Conservation (phyloP, 2,113 vertebrate genomes). For the Proterorhinus semilunaris region DNA sequence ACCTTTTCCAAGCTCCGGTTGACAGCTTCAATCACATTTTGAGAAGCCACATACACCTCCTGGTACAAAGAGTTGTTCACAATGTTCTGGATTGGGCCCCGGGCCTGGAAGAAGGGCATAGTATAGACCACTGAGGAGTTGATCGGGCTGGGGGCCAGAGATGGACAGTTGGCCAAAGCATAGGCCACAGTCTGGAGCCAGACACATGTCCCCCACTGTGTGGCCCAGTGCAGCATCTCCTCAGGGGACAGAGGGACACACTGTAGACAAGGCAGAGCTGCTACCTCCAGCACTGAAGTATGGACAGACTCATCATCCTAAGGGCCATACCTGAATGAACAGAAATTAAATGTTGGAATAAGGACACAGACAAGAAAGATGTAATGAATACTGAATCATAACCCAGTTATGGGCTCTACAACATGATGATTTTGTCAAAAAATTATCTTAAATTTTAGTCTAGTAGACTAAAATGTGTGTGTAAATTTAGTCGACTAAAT, state of each 20-base stretch:
- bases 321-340: conserved; percentile 38
- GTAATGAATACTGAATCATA: too few relatives aligned
- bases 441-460: too few relatives aligned
- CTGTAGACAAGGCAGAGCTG: conserved; percentile 29
- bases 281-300: conserved; percentile 65
- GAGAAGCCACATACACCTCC: conserved; percentile 84
- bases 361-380: neutral
- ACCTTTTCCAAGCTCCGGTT: conserved; percentile 73
- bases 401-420: too few relatives aligned
- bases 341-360: conserved; percentile 2
- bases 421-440: too few relatives aligned
- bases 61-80: conserved; percentile 73
- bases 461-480: too few relatives aligned
- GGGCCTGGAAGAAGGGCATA: conserved; percentile 78
- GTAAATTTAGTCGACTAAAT: too few relatives aligned
- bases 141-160: conserved; percentile 65
- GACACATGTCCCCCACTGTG: conserved; percentile 65
- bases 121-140: conserved; percentile 82
- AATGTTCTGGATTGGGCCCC: conserved; percentile 82
- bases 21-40: conserved; percentile 84
- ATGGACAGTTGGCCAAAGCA: conserved; percentile 71
- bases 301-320: conserved; percentile 56
- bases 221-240: conserved; percentile 74
- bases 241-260: conserved; percentile 24
- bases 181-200: conserved; percentile 70